A percentile compares a stretch with the other conserved stretches of the same genome.
phyloP scores from a whole-genome alignment of 2,113 vertebrate genomes.

The Leptobrachium leishanense region DNA sequence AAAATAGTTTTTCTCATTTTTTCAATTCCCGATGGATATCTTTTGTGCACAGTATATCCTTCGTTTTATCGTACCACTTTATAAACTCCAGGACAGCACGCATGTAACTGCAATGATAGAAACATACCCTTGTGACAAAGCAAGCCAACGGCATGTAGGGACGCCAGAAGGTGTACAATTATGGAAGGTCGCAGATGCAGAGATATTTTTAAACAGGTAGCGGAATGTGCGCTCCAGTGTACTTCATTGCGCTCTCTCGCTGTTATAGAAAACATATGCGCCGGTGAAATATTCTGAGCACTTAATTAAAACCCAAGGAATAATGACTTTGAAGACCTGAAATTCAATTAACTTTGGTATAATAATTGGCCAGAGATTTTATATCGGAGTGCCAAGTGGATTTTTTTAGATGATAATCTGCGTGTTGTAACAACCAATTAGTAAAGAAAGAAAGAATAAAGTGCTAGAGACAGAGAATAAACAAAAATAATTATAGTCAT shows the following conservation, averaged over 20 bases:
- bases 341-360: slow-evolving; percentile 31
- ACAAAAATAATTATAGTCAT: too few species aligned
- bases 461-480: too few species aligned
- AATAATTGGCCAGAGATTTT: slow-evolving; percentile 27
- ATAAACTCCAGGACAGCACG: neutral
- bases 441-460: too few species aligned
- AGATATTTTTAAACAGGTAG: slow-evolving; percentile 33
- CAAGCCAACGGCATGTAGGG: neutral
- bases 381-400: too few species aligned
- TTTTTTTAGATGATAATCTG: too few species aligned
- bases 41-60: neutral
- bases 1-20: too few species aligned
- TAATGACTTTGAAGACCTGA: slow-evolving; percentile 4
- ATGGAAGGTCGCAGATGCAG: neutral
- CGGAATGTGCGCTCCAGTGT: slow-evolving; percentile 14
- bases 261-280: slow-evolving; percentile 9
- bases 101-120: slow-evolving; percentile 1
- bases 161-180: slow-evolving; percentile 20
- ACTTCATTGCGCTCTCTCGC: neutral
- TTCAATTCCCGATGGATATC: neutral
- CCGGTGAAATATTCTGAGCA: slow-evolving; percentile 18
- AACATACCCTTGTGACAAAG: slow-evolving; percentile 15
- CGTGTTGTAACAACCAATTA: too few species aligned
- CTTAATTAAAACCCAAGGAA: slow-evolving; percentile 21
- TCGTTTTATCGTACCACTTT: neutral